A percentile compares a stretch with the other conserved stretches of the same genome.
Conservation (phyloP, 1,140 invertebrate genomes). For the Trichonephila inaurata region DNA sequence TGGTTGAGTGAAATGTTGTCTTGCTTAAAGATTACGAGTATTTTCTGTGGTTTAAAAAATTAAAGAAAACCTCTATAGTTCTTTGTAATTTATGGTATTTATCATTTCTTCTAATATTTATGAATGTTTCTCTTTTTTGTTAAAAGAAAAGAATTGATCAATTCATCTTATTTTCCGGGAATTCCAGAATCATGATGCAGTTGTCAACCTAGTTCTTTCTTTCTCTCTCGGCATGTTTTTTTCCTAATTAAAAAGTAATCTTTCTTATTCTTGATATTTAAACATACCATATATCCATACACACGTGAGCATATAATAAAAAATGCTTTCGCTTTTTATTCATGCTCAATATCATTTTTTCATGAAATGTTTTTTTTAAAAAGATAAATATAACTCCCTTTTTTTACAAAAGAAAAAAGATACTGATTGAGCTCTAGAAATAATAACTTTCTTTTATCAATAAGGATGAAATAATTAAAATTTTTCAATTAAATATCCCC, state of each 20-base stretch:
- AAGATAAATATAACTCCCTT: neutral
- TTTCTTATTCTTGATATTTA: neutral
- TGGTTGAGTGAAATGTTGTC: too few relatives aligned
- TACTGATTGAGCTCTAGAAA: neutral
- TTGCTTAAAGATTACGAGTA: too few relatives aligned
- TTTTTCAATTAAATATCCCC: slow-evolving; percentile 64
- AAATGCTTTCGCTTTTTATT: neutral
- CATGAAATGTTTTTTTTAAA: neutral
- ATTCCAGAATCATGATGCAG: neutral
- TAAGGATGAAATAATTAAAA: slow-evolving; percentile 54
- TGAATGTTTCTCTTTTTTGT: too few relatives aligned
- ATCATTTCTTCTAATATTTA: too few relatives aligned
- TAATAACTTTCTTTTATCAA: neutral
- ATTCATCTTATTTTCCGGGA: neutral
- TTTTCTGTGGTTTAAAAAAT: too few relatives aligned
- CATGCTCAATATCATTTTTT: slow-evolving; percentile 4
- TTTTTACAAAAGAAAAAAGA: neutral
- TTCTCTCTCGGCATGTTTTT: neutral
- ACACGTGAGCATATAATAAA: neutral
- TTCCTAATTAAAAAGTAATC: neutral
- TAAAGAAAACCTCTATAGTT: too few relatives aligned
- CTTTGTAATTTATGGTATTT: too few relatives aligned
- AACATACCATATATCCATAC: neutral
- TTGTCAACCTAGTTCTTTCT: neutral
- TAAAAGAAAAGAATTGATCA: neutral